Base-by-base conservation (phyloP, 53 echinoderm and acorn worm genomes). In the Actinopyga echinites region DNA sequence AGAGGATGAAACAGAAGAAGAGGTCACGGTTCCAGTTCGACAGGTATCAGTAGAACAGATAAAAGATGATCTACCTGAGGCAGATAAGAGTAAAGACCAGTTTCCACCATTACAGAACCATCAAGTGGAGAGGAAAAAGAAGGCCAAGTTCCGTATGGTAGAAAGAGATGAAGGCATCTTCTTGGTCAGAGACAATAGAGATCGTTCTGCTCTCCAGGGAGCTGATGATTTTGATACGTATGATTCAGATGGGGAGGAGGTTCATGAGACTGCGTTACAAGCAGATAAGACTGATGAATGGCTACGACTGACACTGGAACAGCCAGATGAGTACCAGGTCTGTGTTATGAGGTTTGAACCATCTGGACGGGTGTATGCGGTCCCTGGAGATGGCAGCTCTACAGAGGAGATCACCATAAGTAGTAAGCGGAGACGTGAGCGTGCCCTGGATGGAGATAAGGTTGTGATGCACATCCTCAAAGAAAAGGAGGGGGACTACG, bases 301-400 rank as follows among this genome's bases (percentile, higher is more conserved):
- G 57, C 73, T 88, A 25, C 80, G 84, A 31, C 71, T 82, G 21
- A 87, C 86, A 0, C 31, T 81, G 6, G 56, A 80, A 26, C 86
- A 92, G 24, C 93, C 97, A 24, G 75, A 96, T 8, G 85, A 87
- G 31, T 96, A 81, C 85, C 94, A 92, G 61, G 61, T 93, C 43
- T 95, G 95, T 85, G 89, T 84, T 26, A 87, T 93, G 79, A 91
- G 89, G 57, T 91, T 89, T 85, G 95, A 95, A 79, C 55, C 82
- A 21, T 84, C 79, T 23, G 93, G 95, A 19, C 36, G 71, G 29
- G 87, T 84, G 29, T 89, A 85, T 31, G 95, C 95, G 11, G 60
- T 87, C 22, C 87, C 89, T 4, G 67, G 63, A 65, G 93, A 95
- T 30, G 87, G 79, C 26, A 83, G 83, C 22, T 86, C 89, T 3